Conservation (phyloP, 30 jellyfish, hydroid and myxozoan genomes). For the Hydractinia symbiolongicarpus region DNA sequence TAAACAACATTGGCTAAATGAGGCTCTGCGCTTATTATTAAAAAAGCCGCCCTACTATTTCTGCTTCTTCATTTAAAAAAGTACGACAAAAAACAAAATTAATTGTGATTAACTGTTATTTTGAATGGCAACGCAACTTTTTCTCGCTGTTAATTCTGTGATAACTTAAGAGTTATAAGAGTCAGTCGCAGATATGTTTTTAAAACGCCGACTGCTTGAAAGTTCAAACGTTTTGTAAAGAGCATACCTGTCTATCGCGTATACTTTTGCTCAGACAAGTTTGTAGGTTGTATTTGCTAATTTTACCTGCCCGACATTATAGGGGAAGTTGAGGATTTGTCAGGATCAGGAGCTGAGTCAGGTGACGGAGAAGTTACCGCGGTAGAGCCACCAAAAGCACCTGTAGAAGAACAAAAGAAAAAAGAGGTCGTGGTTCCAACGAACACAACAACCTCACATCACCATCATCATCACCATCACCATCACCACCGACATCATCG, state of each 20-base stretch:
- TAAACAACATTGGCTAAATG: too few species aligned
- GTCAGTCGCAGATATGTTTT: too few species aligned
- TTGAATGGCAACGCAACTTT: too few species aligned
- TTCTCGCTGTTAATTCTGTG: too few species aligned
- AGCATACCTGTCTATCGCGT: too few species aligned
- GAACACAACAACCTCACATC: slow-evolving; percentile 5
- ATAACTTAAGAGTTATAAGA: too few species aligned
- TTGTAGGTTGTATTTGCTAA: too few species aligned
- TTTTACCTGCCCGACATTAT: neutral
- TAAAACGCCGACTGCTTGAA: too few species aligned
- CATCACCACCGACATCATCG: slow-evolving; percentile 63
- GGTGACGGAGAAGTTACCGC: slow-evolving; percentile 8
- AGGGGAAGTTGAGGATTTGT: slow-evolving; percentile 19
- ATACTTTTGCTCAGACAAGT: too few species aligned
- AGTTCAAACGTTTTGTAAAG: too few species aligned
- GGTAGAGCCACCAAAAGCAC: neutral
- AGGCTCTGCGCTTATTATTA: too few species aligned
- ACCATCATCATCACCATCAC: slow-evolving; percentile 64
- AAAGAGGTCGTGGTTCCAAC: neutral
- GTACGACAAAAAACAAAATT: neutral
- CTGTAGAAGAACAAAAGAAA: neutral
- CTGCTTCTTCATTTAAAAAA: neutral
- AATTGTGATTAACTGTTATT: neutral
- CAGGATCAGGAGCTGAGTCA: slow-evolving; percentile 27
- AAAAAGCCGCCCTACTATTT: neutral